A percentile compares a stretch with the other conserved stretches of the same genome.
phyloP scores from a whole-genome alignment of 2,888 invertebrate species.

The Euproctis similis region DNA sequence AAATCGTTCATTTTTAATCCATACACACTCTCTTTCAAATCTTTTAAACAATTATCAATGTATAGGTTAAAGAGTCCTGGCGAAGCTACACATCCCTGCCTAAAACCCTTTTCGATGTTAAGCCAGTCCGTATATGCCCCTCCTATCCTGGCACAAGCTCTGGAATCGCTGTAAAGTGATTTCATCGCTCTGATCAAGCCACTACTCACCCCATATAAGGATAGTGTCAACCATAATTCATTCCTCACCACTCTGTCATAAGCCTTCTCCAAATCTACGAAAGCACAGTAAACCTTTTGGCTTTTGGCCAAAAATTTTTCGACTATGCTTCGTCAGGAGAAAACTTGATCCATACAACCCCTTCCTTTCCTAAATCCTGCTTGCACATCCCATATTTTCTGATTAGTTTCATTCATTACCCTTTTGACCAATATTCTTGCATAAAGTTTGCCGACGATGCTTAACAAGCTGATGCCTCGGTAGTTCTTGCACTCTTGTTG shows the following conservation, averaged over 20 bases:
- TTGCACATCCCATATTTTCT: constrained; percentile 4
- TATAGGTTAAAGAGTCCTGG: no score
- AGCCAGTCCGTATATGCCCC: no score
- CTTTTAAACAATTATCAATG: no score
- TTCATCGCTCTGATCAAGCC: not conserved
- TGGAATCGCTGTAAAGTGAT: no score
- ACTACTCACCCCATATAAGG: not conserved
- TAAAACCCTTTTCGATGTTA: no score
- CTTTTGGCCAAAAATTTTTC: constrained; percentile 1
- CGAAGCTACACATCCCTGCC: no score
- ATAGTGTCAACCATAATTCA: not conserved
- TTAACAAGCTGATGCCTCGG: no score
- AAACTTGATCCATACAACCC: constrained; percentile 4
- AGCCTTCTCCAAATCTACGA: not conserved
- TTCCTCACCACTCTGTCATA: not conserved
- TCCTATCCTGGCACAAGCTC: no score
- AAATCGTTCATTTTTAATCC: no score
- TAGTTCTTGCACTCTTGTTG: constrained; percentile 1
- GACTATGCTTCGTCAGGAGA: constrained; percentile 1
- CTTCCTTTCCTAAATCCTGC: constrained; percentile 4
- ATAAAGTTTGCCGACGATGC: not conserved
- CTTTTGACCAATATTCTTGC: not conserved
- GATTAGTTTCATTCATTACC: constrained; percentile 2
- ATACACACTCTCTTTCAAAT: no score
- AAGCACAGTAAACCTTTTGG: not conserved